Base-by-base conservation (phyloP, 23 tunicate species). In the Ascidia mentula region DNA sequence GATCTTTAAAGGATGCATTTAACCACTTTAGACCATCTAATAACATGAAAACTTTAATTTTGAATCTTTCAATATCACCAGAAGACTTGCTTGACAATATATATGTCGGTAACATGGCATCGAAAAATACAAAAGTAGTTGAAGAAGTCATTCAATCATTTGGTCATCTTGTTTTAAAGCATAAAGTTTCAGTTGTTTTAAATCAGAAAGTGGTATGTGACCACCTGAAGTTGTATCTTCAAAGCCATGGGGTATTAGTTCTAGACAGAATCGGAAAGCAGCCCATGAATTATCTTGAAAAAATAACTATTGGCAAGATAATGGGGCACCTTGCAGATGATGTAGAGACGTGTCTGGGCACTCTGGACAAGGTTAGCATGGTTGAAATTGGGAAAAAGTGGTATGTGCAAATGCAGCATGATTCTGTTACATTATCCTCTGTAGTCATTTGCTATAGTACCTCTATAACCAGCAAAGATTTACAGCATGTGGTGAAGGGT, bases 201-300 rank as follows among this genome's bases (percentile, higher is more conserved):
- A 82, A 82, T 35, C 86, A 82, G 46, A 82, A 82, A 73, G 72
- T 73, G 20, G 53, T 82, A 33, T 35, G 73, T 74, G 86, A 82
- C 6, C 73, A 73, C 35, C 30, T 82, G 9, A 82, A 82, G 53
- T 1, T 32, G 31, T 34, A 35, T 34, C 12, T 40, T 37, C 53
- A 35, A n/a, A 15, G 3, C 0, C 2, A 45, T 0, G 22, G 28
- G 2, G 53, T 82, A 32, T 22, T 82, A n/a, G 79, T 74, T 46
- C 22, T 82, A 8, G 86, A 82, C 34, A 73, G 86, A 74, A 82
- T 82, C 46, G 86, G 86, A 18, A 46, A 17, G 6, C 36, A 74
- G 22, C 73, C 76, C 46, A 82, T 74, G 79, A 34, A 46, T 6
- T 33, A 74, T 6, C 73, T 82, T 6, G 35, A 17, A 31, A 40